Evolutionary conservation across 2,797 vertebrate species (phyloP).

Genomic region (Calcarius lapponicus): DNA sequence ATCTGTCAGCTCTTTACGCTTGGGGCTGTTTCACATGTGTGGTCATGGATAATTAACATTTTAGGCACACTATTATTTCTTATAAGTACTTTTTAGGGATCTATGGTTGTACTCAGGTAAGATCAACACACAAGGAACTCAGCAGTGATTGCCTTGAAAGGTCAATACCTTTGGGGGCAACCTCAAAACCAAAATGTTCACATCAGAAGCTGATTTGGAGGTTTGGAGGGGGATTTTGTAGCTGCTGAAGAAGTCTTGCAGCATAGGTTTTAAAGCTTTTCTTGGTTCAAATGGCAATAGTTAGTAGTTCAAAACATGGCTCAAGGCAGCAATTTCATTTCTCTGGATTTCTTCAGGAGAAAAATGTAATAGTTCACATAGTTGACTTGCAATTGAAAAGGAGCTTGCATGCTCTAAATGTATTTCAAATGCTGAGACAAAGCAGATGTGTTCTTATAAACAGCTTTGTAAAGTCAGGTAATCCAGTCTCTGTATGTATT

Average conservation of each 20-base stretch:
- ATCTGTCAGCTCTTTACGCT: background rate
- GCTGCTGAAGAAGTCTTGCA: background rate
- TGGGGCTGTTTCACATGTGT: background rate
- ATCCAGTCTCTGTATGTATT: background rate
- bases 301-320: slow-evolving; percentile 32
- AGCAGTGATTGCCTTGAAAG: background rate
- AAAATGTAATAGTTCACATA: slow-evolving; percentile 39
- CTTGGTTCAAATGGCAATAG: slow-evolving; percentile 7
- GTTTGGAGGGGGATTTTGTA: background rate
- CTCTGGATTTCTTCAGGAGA: slow-evolving; percentile 10
- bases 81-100: background rate
- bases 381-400: slow-evolving; percentile 19
- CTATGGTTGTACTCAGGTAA: background rate
- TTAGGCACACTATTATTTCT: background rate
- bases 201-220: background rate
- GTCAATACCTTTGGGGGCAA: background rate
- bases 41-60: background rate
- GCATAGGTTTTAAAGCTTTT: background rate
- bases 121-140: background rate
- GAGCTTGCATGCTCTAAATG: slow-evolving; percentile 2
- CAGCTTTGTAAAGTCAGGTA: background rate
- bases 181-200: background rate
- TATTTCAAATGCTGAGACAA: slow-evolving; percentile 39
- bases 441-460: background rate
- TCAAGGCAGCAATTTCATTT: slow-evolving; percentile 50